Evolutionary conservation across 2,113 vertebrate species (phyloP).

Genomic region (Malaclemys terrapin): DNA sequence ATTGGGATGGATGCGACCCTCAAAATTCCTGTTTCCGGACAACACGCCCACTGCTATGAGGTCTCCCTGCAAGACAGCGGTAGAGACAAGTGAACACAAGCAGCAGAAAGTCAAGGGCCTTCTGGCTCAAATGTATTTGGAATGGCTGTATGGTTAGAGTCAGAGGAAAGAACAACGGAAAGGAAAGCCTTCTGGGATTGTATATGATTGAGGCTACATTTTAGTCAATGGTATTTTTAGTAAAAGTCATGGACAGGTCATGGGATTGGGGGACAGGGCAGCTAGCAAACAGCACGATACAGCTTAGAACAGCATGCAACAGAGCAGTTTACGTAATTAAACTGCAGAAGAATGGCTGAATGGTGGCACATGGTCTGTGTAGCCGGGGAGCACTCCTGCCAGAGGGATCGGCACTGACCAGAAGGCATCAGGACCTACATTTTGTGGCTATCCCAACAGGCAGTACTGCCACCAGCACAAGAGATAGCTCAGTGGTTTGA

Average conservation of each 20-base stretch:
- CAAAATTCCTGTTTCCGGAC: constrained; percentile 98
- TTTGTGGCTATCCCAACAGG: neutral
- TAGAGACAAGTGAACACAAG: neutral
- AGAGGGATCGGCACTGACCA: neutral
- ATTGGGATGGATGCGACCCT: constrained; percentile 96
- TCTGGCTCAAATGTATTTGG: neutral
- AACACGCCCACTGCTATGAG: constrained; percentile 93
- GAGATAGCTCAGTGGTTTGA: too few relatives aligned
- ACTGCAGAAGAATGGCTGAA: neutral
- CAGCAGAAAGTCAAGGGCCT: neutral
- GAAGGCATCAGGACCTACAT: neutral
- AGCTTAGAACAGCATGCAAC: neutral
- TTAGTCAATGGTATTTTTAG: too few relatives aligned
- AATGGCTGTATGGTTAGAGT: neutral
- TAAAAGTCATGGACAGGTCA: too few relatives aligned
- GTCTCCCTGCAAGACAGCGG: constrained; percentile 83
- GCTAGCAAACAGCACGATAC: neutral
- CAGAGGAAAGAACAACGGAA: neutral
- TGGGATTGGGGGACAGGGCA: neutral
- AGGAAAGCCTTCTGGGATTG: too few relatives aligned
- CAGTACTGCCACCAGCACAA: neutral
- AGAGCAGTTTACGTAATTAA: neutral
- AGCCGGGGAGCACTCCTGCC: neutral
- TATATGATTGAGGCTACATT: too few relatives aligned
- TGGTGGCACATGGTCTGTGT: neutral